These are phyloP conservation scores for Myotis vivesi DNA, from an alignment of 2,797 vertebrate species.

Conservation along the genomic window DNA sequence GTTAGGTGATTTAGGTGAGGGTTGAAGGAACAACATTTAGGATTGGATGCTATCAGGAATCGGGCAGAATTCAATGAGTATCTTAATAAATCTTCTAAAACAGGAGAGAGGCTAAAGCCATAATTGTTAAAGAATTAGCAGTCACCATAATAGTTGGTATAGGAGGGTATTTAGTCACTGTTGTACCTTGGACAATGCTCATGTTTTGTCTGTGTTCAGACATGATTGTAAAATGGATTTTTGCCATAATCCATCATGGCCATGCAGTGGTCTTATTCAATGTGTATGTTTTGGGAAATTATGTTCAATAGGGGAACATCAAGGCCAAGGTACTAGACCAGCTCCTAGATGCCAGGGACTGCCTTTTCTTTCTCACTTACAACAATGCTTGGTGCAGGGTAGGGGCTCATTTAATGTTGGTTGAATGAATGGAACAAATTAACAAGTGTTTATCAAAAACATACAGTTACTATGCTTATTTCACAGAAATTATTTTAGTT, in stretches of 20 bases:
- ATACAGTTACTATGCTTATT: background rate
- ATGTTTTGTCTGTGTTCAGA: background rate
- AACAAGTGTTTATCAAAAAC: background rate
- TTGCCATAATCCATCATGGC: background rate
- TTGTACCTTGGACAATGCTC: background rate
- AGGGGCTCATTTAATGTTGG: background rate
- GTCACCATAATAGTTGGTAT: background rate
- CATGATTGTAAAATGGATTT: background rate
- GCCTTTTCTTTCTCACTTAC: background rate
- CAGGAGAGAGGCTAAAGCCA: background rate
- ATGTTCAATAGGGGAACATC: background rate
- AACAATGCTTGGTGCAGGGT: background rate
- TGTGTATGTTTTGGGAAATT: background rate
- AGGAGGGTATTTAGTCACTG: background rate
- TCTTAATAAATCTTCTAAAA: background rate
- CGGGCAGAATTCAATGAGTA: background rate
- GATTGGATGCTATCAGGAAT: background rate
- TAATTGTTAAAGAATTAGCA: background rate
- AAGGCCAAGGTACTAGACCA: background rate
- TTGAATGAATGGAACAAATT: background rate
- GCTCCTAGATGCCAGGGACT: background rate
- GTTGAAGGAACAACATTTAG: background rate
- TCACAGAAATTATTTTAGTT: constrained; percentile 20
- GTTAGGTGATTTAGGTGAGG: background rate
- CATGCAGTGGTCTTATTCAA: background rate